Conservation (phyloP, 2,113 vertebrate species). For the Crotalus horridus region DNA sequence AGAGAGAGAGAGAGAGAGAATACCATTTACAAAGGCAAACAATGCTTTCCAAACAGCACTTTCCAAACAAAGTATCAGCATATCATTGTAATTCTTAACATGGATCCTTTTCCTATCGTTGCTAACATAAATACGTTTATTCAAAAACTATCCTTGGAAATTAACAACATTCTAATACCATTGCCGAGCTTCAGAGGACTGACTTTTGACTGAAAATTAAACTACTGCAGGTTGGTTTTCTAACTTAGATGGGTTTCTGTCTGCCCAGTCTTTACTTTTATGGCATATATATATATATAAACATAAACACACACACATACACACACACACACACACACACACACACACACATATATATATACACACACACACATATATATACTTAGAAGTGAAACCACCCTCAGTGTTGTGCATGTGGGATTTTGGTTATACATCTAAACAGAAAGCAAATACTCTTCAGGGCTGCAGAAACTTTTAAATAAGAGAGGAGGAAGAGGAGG, state of each 20-base stretch:
- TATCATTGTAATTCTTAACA: not conserved
- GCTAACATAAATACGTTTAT: not conserved
- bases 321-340: too few species aligned
- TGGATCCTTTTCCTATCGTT: not conserved
- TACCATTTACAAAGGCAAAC: not conserved
- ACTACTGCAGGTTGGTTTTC: not conserved
- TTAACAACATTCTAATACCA: not conserved
- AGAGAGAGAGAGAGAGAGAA: not conserved
- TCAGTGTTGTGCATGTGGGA: not conserved
- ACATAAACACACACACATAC: too few species aligned
- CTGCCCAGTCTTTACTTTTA: not conserved
- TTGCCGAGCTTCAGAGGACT: not conserved
- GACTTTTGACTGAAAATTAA: not conserved
- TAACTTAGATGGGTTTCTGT: too few species aligned
- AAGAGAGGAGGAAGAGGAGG: not conserved
- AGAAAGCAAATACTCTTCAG: not conserved
- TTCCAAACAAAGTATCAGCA: not conserved
- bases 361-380: too few species aligned
- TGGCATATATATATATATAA: not conserved
- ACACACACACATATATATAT: accelerated
- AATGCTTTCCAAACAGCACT: not conserved
- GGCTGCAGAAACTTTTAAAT: not conserved
- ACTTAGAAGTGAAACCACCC: not conserved
- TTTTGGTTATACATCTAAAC: not conserved
- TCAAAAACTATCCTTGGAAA: not conserved